Evolutionary conservation across 2,113 vertebrate species (phyloP).

Genomic region (Australoheros scitulus): DNA sequence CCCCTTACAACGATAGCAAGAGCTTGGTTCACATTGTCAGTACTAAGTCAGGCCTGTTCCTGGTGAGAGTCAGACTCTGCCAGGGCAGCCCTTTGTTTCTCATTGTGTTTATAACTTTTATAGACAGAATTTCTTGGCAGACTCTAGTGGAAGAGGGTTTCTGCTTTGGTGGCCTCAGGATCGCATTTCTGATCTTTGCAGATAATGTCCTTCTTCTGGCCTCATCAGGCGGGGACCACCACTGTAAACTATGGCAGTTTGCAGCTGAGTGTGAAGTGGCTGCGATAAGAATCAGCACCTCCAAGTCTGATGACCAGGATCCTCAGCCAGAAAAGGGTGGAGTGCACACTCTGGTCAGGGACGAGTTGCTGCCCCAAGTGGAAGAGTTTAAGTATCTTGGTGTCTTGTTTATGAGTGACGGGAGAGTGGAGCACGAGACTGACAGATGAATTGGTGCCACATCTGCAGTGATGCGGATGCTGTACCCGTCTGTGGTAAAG

Average conservation of each 20-base stretch:
- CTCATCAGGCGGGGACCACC: neutral
- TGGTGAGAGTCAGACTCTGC: neutral
- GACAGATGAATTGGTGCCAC: neutral
- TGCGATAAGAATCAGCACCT: neutral
- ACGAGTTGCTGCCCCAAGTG: no score
- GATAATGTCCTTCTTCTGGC: neutral
- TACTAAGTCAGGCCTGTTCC: neutral
- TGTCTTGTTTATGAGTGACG: no score
- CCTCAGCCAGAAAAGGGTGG: neutral
- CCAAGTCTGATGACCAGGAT: neutral
- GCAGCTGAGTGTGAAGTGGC: neutral
- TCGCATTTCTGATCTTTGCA: neutral
- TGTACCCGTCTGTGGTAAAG: no score
- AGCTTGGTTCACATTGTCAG: neutral
- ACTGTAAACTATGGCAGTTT: accelerated
- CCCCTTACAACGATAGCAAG: neutral
- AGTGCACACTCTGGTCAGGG: no score
- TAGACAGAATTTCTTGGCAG: neutral
- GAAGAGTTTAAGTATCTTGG: no score
- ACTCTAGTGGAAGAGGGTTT: accelerated
- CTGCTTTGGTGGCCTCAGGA: neutral
- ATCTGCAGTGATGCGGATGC: neutral
- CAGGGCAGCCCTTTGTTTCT: neutral
- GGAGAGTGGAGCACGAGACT: no score
- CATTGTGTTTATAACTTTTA: neutral